Evolutionary conservation across 2,888 invertebrate species (phyloP).

Genomic region (Hydriomena furcata): DNA sequence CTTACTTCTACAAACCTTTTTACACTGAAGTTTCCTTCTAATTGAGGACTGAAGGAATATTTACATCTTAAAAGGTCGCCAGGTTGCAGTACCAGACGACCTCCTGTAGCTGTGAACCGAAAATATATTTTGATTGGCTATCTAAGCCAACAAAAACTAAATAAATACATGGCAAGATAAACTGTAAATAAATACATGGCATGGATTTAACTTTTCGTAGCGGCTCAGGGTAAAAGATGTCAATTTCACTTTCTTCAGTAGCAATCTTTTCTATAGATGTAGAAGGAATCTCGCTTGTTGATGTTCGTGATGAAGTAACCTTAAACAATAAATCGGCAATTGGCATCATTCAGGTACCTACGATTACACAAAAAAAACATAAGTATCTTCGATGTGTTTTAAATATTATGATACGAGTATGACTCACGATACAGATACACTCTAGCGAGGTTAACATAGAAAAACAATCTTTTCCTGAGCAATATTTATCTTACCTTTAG

Average conservation of each 20-base stretch:
- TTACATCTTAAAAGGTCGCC: conserved; percentile 74
- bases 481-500: too few relatives aligned
- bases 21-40: conserved; percentile 65
- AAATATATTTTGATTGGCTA: conserved; percentile 2
- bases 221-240: conserved; percentile 53
- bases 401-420: too few relatives aligned
- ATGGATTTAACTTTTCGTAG: conserved; percentile 54
- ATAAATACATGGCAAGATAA: conserved; percentile 41
- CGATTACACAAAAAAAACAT: too few relatives aligned
- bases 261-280: conserved; percentile 44
- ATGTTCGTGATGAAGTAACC: conserved; percentile 68
- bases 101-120: conserved; percentile 45
- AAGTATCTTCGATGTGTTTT: too few relatives aligned
- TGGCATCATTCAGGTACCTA: too few relatives aligned
- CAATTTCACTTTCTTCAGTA: conserved; percentile 44
- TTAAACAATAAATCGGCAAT: too few relatives aligned
- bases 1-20: conserved; percentile 72
- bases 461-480: too few relatives aligned
- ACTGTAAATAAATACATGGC: conserved; percentile 38
- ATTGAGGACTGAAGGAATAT: conserved; percentile 69
- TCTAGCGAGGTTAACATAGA: too few relatives aligned
- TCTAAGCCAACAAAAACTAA: too few relatives aligned
- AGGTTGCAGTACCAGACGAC: conserved; percentile 62
- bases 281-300: conserved; percentile 65
- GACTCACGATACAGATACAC: too few relatives aligned